Percentiles rank a stretch among this genome's conserved stretches.
Evolutionary conservation across 2,113 vertebrate species (phyloP).

Genomic region (Formicarius rufipectus): DNA sequence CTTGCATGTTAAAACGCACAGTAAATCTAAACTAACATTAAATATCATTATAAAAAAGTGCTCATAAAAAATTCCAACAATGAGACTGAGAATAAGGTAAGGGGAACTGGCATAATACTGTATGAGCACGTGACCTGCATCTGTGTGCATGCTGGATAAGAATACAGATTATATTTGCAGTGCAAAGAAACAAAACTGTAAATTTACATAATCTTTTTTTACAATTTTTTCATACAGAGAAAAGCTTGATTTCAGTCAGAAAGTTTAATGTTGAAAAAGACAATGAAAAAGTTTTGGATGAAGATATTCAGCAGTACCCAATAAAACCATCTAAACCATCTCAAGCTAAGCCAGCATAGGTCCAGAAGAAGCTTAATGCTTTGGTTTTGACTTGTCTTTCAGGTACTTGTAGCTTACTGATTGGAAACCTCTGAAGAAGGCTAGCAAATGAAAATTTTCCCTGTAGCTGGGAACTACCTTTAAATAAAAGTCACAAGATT

Average conservation of each 20-base stretch:
- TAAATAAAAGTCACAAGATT: not conserved
- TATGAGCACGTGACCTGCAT: not conserved
- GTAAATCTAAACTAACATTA: not conserved
- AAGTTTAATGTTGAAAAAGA: not conserved
- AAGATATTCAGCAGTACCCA: not conserved
- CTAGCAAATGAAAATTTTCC: not conserved
- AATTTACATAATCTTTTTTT: not conserved
- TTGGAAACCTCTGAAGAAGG: not conserved
- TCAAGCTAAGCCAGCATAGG: not conserved
- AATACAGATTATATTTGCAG: not conserved
- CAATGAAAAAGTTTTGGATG: not conserved
- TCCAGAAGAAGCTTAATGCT: not conserved
- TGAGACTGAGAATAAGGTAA: not conserved
- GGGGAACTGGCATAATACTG: not conserved
- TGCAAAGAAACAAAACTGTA: not conserved
- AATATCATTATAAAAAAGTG: not conserved
- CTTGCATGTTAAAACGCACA: not conserved
- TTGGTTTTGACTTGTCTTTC: not conserved
- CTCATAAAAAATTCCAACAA: not conserved
- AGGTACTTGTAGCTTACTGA: not conserved
- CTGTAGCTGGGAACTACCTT: not conserved
- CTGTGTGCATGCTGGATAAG: rapidly evolving
- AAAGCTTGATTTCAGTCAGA: not conserved
- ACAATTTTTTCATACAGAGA: not conserved
- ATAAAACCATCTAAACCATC: not conserved